Conservation (phyloP, 2,888 invertebrate species). For the Leucophora obtusa region DNA sequence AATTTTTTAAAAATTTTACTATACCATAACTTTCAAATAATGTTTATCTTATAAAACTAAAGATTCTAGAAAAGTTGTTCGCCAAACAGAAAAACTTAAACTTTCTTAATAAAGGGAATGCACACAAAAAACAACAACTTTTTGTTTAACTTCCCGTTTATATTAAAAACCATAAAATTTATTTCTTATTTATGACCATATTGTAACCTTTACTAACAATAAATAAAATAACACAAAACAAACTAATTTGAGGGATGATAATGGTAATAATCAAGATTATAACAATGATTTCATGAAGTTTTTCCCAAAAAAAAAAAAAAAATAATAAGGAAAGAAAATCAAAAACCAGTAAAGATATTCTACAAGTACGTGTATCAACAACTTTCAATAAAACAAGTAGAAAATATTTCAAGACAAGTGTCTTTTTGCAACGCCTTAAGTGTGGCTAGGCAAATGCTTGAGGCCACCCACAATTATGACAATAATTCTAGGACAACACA, state of each 20-base stretch:
- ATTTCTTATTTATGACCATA: slow-evolving; percentile 63
- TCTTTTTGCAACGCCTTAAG: slow-evolving; percentile 67
- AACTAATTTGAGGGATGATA: slow-evolving; percentile 20
- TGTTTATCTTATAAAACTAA: too few species aligned
- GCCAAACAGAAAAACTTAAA: not conserved
- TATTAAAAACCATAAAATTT: slow-evolving; percentile 64
- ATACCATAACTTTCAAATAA: too few species aligned
- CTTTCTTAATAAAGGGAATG: slow-evolving; percentile 52
- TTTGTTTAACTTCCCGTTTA: slow-evolving; percentile 54
- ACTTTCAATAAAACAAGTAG: slow-evolving; percentile 31
- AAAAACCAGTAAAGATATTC: slow-evolving; percentile 44
- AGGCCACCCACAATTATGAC: slow-evolving; percentile 67
- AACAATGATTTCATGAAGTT: slow-evolving; percentile 53
- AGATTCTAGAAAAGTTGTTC: not conserved
- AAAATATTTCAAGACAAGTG: slow-evolving; percentile 65
- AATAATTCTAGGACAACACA: slow-evolving; percentile 50
- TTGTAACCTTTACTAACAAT: slow-evolving; percentile 55
- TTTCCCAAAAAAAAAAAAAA: slow-evolving; percentile 29
- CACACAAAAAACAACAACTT: slow-evolving; percentile 48
- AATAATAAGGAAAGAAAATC: slow-evolving; percentile 27
- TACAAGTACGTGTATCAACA: slow-evolving; percentile 27
- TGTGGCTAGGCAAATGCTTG: slow-evolving; percentile 66
- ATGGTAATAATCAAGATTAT: slow-evolving; percentile 54
- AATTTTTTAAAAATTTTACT: too few species aligned
- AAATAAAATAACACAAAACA: slow-evolving; percentile 32